Evolutionary conservation across 2,888 invertebrate genomes (phyloP), one percentile per base, ranked within the genome.

Genomic region (Oscheius sp.): DNA sequence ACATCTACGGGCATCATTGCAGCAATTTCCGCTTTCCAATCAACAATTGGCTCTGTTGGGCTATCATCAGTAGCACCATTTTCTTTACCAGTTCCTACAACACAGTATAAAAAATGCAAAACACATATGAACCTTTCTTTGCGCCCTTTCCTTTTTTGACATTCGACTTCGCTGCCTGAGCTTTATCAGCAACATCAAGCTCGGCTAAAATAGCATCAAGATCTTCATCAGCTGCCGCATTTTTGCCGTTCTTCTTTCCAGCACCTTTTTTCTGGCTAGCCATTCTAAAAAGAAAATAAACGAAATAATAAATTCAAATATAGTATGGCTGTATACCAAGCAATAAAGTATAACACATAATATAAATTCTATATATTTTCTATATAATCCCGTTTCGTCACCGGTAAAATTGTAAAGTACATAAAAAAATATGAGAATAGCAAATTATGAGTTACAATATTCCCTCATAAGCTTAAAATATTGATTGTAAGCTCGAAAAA

Each of bases 1-100:
- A 94, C 92, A 2, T 85, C 80, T 90, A 89, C 96, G 22, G 83
- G 81, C 41, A 68, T 81, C 74, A 85, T 74, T 14, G 73, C 76
- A 20, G 70, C 72, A 49, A 84, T 82, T 33, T 84, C 82, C 22
- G 72, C 76, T 24, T 71, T 41, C 73, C 72, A 76, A 30, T 65
- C 68, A 17, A 56, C 65, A 17, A 14, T 47, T 3, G 50, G 56
- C 20, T 54, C 72, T 9, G 62, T 44, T 22, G 54, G 44, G 20
- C 22, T 59, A 6, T 41, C 62, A 28, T 65, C 41, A 44, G 45
- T 54, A 30, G 51, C 49, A 22, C 41, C 56, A 26, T 61, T 62
- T 26, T 28, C 59, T 9, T 61, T 49, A 65, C n/a, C n/a, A n/a
- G n/a, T n/a, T n/a, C n/a, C n/a, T n/a, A n/a, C n/a, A n/a, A n/a